Base-by-base conservation (phyloP, 1,140 invertebrate genomes). In the Meteorus sp. region DNA sequence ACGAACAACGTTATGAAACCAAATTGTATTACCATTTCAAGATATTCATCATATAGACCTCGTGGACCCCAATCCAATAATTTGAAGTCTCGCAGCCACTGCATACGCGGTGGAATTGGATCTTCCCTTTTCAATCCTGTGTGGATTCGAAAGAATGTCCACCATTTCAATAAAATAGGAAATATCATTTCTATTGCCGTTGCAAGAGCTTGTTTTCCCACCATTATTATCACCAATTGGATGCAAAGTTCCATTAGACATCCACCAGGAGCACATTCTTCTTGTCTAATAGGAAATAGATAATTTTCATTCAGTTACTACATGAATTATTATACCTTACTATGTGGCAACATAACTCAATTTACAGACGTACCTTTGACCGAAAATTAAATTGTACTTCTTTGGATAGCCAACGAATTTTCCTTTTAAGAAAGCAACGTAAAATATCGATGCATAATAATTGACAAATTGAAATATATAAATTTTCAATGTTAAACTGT, bases 391-490 rank as follows among this genome's bases (percentile, higher is more conserved):
- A 58, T 88, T 90, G 67, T 94, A 94, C 35, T 88, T 80, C 9
- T 87, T 89, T 0, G 93, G 93, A 72, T 89, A 88, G 0, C 93
- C 93, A 13, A 93, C 84, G 65, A 92, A 91, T 77, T 93, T 95
- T 43, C 95, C 96, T 76, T 98, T 98, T 64, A 98, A 90, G 81
- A 99, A 99, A 0, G 95, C 97, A 67, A 99, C 95, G 72, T 99
- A 99, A 83, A 99, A 97, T 72, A 99, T 96, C 0, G 95, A 97
- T 19, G 95, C 93, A 78, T 99, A 99, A 76, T 97, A 98, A 79
- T 99, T 99, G 29, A 99, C 92, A 81, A 99, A 99, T 81, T 99
- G 95, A 35, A 99, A 86, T 7, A 99, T 77, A 77, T 98, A 99
- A 67, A 99, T 97, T 83, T 99, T 99, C 8, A 99, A 81, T 0